phyloP scores from a whole-genome alignment of 2,113 vertebrate species.

The Martes martes region DNA sequence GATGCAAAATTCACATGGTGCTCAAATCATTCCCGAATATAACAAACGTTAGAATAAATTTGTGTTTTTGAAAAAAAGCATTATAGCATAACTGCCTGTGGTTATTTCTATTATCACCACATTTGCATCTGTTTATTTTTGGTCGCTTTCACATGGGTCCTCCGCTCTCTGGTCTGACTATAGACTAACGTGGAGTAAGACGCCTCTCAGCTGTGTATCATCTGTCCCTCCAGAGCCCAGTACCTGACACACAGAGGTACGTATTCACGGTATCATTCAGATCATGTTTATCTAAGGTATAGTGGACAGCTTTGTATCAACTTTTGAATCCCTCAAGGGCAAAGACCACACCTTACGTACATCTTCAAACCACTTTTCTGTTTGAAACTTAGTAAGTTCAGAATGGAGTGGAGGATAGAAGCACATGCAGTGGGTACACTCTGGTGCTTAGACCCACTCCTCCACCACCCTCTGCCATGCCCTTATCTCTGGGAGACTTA shows the following conservation, averaged over 20 bases:
- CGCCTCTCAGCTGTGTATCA: not conserved
- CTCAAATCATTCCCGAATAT: not conserved
- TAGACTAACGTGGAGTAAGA: not conserved
- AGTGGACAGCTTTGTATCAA: not conserved
- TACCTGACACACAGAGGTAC: not conserved
- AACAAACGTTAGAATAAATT: not conserved
- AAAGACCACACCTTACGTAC: rapidly evolving
- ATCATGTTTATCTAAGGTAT: not conserved
- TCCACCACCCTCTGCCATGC: not conserved
- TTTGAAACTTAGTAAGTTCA: not conserved
- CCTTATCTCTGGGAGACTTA: not conserved
- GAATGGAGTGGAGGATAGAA: not conserved
- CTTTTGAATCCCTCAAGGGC: not conserved
- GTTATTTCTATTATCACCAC: not conserved
- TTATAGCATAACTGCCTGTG: not conserved
- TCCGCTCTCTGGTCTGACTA: not conserved
- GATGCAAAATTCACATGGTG: not conserved
- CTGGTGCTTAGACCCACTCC: not conserved
- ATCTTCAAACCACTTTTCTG: not conserved
- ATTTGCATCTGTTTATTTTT: not conserved
- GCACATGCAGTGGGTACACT: not conserved
- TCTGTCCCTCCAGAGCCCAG: not conserved
- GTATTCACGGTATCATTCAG: not conserved
- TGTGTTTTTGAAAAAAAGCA: not conserved
- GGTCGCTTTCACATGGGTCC: not conserved